These are phyloP conservation scores for Autographa pulchrina DNA, from an alignment of 2,888 invertebrate genomes.

Conservation along the genomic window DNA sequence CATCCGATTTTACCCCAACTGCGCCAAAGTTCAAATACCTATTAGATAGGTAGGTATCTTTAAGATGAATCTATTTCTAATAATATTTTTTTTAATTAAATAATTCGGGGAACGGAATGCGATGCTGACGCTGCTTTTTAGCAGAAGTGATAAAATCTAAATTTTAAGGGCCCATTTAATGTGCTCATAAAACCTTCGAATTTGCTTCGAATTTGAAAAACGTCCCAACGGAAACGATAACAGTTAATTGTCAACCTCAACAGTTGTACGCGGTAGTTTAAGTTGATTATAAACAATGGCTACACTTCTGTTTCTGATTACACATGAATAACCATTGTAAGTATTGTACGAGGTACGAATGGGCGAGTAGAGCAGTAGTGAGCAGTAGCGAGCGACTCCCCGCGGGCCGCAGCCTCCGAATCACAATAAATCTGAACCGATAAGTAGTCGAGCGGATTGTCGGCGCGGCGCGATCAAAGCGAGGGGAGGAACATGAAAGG, in stretches of 20 bases:
- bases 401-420: constrained; percentile 82
- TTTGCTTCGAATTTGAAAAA: neutral
- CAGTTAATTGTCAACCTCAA: constrained; percentile 30
- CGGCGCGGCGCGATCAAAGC: constrained; percentile 88
- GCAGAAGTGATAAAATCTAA: neutral
- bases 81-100: too few relatives aligned
- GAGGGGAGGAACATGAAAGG: constrained; percentile 84
- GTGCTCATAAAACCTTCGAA: neutral
- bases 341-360: constrained; percentile 65
- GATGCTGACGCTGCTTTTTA: neutral
- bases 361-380: constrained; percentile 67
- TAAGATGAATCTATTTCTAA: too few relatives aligned
- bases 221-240: constrained; percentile 24
- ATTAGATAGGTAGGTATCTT: too few relatives aligned
- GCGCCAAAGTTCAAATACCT: too few relatives aligned
- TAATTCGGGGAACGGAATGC: neutral
- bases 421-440: constrained; percentile 89
- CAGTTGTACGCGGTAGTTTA: constrained; percentile 18
- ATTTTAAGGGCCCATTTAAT: neutral
- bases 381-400: constrained; percentile 71
- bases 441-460: constrained; percentile 88
- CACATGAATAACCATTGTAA: constrained; percentile 71
- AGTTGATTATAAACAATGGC: constrained; percentile 35
- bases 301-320: constrained; percentile 72
- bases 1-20: too few relatives aligned